phyloP scores from a whole-genome alignment of 2,888 invertebrate species.

The Cheilosia pagana region DNA sequence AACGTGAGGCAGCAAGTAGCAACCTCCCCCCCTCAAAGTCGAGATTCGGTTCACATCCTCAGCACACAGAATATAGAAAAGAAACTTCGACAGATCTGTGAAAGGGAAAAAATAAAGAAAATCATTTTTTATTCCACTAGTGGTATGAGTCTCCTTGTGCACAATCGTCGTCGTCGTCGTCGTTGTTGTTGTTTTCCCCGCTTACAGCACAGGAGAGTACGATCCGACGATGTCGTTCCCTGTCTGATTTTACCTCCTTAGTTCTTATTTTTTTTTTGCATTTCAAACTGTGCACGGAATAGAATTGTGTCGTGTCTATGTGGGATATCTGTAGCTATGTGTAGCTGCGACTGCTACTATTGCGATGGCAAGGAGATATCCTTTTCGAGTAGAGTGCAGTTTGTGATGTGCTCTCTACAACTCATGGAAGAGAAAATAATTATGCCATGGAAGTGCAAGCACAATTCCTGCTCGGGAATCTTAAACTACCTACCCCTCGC shows the following conservation, averaged over 20 bases:
- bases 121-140: slow-evolving; percentile 44
- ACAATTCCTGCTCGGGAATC: slow-evolving; percentile 41
- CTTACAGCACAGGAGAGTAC: background rate
- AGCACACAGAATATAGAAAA: slow-evolving; percentile 17
- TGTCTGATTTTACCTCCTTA: slow-evolving; percentile 56
- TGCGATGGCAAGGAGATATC: slow-evolving; percentile 30
- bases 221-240: slow-evolving; percentile 32
- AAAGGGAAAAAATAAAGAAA: slow-evolving; percentile 23
- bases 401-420: slow-evolving; percentile 20
- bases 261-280: slow-evolving; percentile 35
- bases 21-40: background rate
- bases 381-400: slow-evolving; percentile 33
- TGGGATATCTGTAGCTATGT: slow-evolving; percentile 19
- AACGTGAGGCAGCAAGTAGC: slow-evolving; percentile 4
- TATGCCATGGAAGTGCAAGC: slow-evolving; percentile 44
- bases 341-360: slow-evolving; percentile 6
- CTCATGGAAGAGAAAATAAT: slow-evolving; percentile 60
- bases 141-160: background rate
- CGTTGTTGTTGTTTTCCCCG: background rate
- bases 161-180: background rate
- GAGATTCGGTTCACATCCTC: slow-evolving; percentile 42
- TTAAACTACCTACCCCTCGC: slow-evolving; percentile 4
- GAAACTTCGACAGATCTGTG: slow-evolving; percentile 53
- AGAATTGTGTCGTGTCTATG: slow-evolving; percentile 33
- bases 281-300: slow-evolving; percentile 34